Evolutionary conservation across 2,113 vertebrate genomes (phyloP), one percentile per base, ranked within the genome.

Genomic region (Petrocephalus microphthalmus): DNA sequence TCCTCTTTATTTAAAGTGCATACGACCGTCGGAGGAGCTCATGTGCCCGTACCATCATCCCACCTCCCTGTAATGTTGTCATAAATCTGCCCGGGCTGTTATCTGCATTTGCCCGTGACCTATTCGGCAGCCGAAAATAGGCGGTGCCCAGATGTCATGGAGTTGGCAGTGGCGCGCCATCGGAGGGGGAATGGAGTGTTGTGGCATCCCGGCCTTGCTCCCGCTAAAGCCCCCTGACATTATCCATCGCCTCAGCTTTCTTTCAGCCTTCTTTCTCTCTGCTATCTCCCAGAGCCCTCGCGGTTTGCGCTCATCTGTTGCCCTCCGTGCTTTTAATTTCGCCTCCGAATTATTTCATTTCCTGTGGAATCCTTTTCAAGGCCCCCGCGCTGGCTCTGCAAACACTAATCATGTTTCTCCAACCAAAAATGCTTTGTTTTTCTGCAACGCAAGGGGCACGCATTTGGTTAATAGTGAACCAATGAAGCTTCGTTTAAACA

Each of bases 141-240:
- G n/a, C 22, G 25, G 91, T 89, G 91, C 89, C 88, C 81, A 90
- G 91, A 90, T 57, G 87, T 84, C 25, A 87, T 82, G 74, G 71
- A 83, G 86, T 90, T 91, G 89, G 85, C 88, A 90, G 90, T 91
- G 89, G 89, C 89, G n/a, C 13, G 57, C 91, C 90, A 92, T 93
- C 90, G 90, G 90, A 89, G 88, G 11, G 57, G 89, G 93, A 94
- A 93, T 93, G 92, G 92, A 92, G 92, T 92, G 89, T 88, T n/a
- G 7, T 85, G 87, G 71, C 20, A 5, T 86, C 71, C 91, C 67
- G 25, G n/a, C 49, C 25, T 87, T 25, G 11, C 22, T 87, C 60
- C 45, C 15, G 10, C 60, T 74, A 33, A 74, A 37, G 25, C 33
- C 67, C 29, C 33, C 33, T 74, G 67, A 74, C 33, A 42, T 74